These are phyloP conservation scores for Eudyptes chrysolophus DNA, from an alignment of 2,113 vertebrate species.

Conservation along the genomic window DNA sequence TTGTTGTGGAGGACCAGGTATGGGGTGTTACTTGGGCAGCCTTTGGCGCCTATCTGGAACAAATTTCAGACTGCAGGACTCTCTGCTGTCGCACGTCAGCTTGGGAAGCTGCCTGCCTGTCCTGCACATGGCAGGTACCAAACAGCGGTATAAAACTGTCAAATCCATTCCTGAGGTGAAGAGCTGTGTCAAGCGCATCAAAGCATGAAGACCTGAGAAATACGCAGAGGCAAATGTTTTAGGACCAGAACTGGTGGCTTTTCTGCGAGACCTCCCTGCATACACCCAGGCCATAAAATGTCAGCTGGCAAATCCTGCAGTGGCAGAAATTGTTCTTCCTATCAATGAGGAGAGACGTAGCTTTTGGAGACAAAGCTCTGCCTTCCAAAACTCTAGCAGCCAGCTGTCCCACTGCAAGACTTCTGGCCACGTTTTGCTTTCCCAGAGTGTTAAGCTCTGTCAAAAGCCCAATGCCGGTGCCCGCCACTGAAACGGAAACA, in stretches of 20 bases:
- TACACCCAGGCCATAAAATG: background rate
- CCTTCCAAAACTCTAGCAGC: background rate
- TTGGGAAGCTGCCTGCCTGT: background rate
- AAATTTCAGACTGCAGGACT: background rate
- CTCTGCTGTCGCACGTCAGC: background rate
- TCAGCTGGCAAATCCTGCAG: background rate
- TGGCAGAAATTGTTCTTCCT: background rate
- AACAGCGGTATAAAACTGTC: background rate
- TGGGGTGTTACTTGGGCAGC: accelerated
- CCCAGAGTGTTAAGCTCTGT: background rate
- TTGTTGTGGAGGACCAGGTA: background rate
- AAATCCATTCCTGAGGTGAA: background rate
- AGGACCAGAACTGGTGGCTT: background rate
- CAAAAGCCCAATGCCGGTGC: background rate
- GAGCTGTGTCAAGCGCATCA: background rate
- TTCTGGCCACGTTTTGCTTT: background rate
- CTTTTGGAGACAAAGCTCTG: background rate
- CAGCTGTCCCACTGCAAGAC: background rate
- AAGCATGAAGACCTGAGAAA: background rate
- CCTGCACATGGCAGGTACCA: background rate
- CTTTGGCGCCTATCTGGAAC: background rate
- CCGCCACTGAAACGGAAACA: accelerated
- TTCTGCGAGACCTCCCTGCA: background rate
- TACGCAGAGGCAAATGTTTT: background rate
- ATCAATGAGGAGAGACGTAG: accelerated